Evolutionary conservation across 2,113 vertebrate genomes (phyloP).

Genomic region (Irena cyanogastra): DNA sequence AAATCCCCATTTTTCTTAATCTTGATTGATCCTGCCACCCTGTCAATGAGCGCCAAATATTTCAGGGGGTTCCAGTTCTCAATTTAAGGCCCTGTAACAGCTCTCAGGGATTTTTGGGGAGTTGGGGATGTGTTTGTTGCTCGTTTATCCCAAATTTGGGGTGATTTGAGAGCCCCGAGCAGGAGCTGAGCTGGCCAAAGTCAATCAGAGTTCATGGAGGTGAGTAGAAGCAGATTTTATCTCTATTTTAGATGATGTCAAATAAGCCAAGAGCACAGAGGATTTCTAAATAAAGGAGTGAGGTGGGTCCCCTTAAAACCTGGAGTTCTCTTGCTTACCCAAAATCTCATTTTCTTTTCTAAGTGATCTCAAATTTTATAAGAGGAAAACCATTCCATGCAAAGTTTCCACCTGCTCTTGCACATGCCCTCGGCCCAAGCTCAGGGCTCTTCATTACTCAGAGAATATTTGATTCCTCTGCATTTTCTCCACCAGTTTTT

Average conservation of each 20-base stretch:
- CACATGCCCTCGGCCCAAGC: neutral
- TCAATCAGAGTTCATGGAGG: neutral
- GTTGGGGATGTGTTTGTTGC: neutral
- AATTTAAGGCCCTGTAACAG: neutral
- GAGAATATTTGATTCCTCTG: neutral
- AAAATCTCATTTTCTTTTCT: neutral
- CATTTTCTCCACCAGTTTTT: neutral
- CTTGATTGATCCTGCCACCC: neutral
- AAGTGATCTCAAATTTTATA: neutral
- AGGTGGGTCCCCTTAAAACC: conserved; percentile 7
- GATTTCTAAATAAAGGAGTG: conserved; percentile 13
- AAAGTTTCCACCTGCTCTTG: neutral
- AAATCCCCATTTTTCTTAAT: neutral
- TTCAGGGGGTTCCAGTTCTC: neutral
- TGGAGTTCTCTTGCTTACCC: neutral
- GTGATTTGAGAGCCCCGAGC: neutral
- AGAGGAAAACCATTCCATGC: neutral
- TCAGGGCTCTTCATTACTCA: neutral
- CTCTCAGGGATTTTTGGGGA: neutral
- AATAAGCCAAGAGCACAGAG: neutral
- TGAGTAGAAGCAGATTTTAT: neutral
- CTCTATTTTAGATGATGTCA: neutral
- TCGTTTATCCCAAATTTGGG: neutral
- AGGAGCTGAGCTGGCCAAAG: neutral
- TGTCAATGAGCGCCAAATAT: neutral